Conservation (phyloP, 2,797 vertebrate genomes). For the Bryconaethiops microstoma region DNA sequence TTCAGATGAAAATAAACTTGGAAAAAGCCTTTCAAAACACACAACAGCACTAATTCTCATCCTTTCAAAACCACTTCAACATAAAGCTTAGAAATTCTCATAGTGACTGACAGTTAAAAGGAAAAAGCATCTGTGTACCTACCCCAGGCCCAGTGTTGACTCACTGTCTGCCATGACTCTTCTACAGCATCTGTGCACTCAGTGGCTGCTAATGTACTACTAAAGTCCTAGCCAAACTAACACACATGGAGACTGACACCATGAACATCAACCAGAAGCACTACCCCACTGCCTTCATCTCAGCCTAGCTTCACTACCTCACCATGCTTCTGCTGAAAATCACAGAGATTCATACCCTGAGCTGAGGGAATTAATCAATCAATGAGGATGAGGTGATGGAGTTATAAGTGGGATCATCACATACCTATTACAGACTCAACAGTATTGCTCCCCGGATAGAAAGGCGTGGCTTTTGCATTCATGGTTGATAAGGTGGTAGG, state of each 20-base stretch:
- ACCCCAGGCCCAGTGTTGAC: slow-evolving; percentile 17
- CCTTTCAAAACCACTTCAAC: neutral
- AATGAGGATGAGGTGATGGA: neutral
- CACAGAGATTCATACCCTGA: neutral
- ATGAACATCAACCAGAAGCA: slow-evolving; percentile 5
- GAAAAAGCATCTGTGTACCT: slow-evolving; percentile 23
- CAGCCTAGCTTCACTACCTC: neutral
- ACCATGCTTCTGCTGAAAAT: neutral
- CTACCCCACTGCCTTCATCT: neutral
- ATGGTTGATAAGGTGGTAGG: slow-evolving; percentile 86
- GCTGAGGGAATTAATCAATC: neutral
- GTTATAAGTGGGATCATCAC: slow-evolving; percentile 44
- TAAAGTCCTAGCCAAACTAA: neutral
- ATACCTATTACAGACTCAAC: slow-evolving; percentile 89
- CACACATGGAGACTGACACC: slow-evolving; percentile 1
- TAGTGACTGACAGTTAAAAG: neutral
- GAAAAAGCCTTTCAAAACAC: neutral
- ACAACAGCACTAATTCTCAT: neutral
- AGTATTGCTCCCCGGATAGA: slow-evolving; percentile 85
- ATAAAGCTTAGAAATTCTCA: neutral
- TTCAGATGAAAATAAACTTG: too few species aligned
- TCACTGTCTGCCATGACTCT: slow-evolving; percentile 11
- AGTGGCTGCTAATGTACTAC: slow-evolving; percentile 24
- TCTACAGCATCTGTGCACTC: slow-evolving; percentile 6
- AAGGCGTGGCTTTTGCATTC: slow-evolving; percentile 84